These are phyloP conservation scores for Pseudochaenichthys georgianus DNA, from an alignment of 2,797 vertebrate species.

Conservation along the genomic window DNA sequence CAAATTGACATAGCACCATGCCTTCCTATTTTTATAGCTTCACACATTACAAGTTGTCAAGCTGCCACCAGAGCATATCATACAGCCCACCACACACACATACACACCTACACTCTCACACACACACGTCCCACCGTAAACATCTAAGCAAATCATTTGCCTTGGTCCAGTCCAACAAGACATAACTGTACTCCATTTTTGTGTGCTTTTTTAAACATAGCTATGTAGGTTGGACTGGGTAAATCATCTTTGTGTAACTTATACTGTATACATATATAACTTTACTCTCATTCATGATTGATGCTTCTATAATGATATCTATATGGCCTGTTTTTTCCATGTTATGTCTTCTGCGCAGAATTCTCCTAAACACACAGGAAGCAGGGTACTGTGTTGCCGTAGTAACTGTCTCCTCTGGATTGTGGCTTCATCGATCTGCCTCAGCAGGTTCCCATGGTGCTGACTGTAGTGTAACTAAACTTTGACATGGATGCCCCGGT, in stretches of 20 bases:
- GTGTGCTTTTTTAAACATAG: conserved; percentile 37
- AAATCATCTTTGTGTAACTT: conserved; percentile 16
- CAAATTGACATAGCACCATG: conserved; percentile 17
- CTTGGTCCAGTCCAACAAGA: conserved; percentile 20
- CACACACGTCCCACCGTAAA: conserved; percentile 14
- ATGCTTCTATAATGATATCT: conserved; percentile 51
- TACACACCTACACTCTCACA: conserved; percentile 6
- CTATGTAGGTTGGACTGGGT: conserved; percentile 23
- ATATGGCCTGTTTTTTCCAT: conserved; percentile 20
- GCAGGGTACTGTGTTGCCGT: conserved; percentile 45
- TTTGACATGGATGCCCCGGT: conserved; percentile 91
- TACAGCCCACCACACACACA: conserved; percentile 5
- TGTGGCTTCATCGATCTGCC: conserved; percentile 36
- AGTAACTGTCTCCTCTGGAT: conserved; percentile 50
- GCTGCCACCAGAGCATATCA: conserved; percentile 9
- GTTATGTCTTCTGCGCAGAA: conserved; percentile 25
- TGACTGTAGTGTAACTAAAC: conserved; percentile 96
- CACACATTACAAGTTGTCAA: conserved; percentile 33
- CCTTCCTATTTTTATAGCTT: conserved; percentile 32
- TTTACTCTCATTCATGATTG: conserved; percentile 29
- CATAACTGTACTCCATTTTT: conserved; percentile 21
- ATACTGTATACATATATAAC: neutral
- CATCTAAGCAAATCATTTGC: conserved; percentile 31
- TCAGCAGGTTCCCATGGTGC: conserved; percentile 91
- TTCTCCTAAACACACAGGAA: conserved; percentile 46